Evolutionary conservation across 1,140 invertebrate species (phyloP).

Genomic region (Lepidotrigona ventralis): DNA sequence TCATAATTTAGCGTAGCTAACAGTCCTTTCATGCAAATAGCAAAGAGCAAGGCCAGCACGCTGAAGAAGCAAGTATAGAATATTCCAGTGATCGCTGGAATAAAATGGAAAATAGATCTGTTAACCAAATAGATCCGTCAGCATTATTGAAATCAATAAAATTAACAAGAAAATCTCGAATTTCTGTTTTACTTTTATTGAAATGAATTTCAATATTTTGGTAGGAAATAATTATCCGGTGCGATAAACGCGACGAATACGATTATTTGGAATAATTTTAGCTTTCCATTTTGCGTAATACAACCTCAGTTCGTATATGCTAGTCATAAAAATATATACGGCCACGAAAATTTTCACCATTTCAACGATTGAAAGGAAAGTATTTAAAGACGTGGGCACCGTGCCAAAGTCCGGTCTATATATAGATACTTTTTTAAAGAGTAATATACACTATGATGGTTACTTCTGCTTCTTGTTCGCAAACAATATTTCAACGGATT

Average conservation of each 20-base stretch:
- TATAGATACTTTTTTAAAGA: slow-evolving; percentile 70
- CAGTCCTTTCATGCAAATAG: slow-evolving; percentile 90
- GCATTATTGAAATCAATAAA: background rate
- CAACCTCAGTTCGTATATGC: background rate
- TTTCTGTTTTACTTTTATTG: background rate
- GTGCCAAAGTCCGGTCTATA: slow-evolving; percentile 70
- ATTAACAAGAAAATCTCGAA: background rate
- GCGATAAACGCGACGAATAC: background rate
- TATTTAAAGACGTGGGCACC: slow-evolving; percentile 66
- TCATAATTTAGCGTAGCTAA: slow-evolving; percentile 85
- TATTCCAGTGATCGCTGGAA: slow-evolving; percentile 86
- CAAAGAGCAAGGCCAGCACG: slow-evolving; percentile 88
- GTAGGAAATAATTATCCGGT: background rate
- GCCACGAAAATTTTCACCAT: slow-evolving; percentile 52
- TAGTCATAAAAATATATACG: slow-evolving; percentile 10
- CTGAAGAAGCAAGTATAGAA: slow-evolving; percentile 95
- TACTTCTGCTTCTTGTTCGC: slow-evolving; percentile 3
- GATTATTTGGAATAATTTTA: background rate
- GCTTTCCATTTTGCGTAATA: background rate
- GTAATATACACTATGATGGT: slow-evolving; percentile 17
- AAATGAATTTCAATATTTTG: background rate
- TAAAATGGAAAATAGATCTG: slow-evolving; percentile 47
- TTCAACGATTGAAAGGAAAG: slow-evolving; percentile 67
- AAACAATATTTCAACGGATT: background rate
- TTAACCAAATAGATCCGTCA: background rate